Evolutionary conservation across 2,888 invertebrate genomes (phyloP), one percentile per base, ranked within the genome.

Genomic region (Galeruca laticollis): DNA sequence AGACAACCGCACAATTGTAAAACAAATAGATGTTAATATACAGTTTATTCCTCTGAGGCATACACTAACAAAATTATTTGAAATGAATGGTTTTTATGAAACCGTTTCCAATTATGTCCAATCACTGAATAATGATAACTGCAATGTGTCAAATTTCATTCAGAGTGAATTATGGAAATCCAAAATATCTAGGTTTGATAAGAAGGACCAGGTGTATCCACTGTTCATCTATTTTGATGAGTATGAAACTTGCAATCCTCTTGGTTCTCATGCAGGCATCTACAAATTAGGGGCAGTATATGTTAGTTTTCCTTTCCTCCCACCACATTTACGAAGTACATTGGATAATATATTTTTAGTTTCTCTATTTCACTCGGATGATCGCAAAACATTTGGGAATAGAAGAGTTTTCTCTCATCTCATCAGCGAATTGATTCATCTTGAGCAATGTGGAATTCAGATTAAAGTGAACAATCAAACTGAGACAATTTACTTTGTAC

Each of bases 391-490:
- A n/a, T 62, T 62, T 52, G 52, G 62, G 26, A 15, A 20, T 6
- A 35, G 35, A 20, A 10, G 31, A 2, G 57, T 57, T 15, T 65
- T 65, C 31, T 47, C 20, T 18, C 57, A 56, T 18, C 18, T 65
- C 5, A 73, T 79, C 21, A 60, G 70, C 9, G 76, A 79, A 49
- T 66, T 76, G 54, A 76, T 57, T 51, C 47, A 33, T 70, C 69
- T 78, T 63, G 70, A 75, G 63, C 68, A 59, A 51, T 51, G 67
- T 18, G 78, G 76, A 10, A 65, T 78, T 57, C 35, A 6, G 11
- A 56, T 78, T 21, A 69, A 65, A 15, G 60, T 65, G 64, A 59
- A 60, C 3, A 66, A 68, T 65, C 49, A 71, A 63, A n/a, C 66
- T 52, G 52, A 63, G 63, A 57, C 59, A 47, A 35, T 74, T 20